Base-by-base conservation (phyloP, 2,797 vertebrate species). In the Chloroceryle inda region DNA sequence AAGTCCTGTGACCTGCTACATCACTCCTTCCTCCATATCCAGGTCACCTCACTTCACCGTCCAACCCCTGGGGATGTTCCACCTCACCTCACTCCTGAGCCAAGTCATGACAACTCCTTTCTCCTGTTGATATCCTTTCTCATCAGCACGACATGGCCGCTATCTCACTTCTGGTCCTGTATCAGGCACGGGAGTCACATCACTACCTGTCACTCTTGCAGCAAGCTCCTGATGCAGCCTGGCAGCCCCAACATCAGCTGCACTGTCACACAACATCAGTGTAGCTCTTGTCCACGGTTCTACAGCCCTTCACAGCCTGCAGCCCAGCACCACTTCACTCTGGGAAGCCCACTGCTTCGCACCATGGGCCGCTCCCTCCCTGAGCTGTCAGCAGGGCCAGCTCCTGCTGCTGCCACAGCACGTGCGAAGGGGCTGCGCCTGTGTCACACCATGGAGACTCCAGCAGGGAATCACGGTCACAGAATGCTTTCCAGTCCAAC, bases 391-490 rank as follows among this genome's bases (percentile, higher is more conserved):
- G 37, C 74, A 56, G 42, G 42, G 9, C 38, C 83, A 26, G 6
- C 49, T 78, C 31, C 6, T 37, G 1, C 21, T 4, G 37, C 1
- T n/a, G 44, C 62, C 85, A 31, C 0, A 1, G 29, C 56, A 33
- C 6, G 27, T 2, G 7, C 38, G 20, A 79, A 38, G 21, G 24
- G 20, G 4, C 19, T 5, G 12, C 8, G 5, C 35, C 61, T 44
- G 3, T 8, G 40, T 10, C 23, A 17, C 49, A 14, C 18, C 37
- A 20, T 0, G 6, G 5, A 45, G 3, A 26, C 8, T 19, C 13
- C 42, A 23, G 0, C 18, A 13, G 6, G 0, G 22, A 29, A 4
- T 0, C 0, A 7, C 1, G 1, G 1, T 21, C 49, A 15, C 0
- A 0, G 31, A 14, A 18, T 7, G 0, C 5, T 5, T 6, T 45